phyloP scores from a whole-genome alignment of 2,888 invertebrate genomes.

The Scrobipalpa atriplicella region DNA sequence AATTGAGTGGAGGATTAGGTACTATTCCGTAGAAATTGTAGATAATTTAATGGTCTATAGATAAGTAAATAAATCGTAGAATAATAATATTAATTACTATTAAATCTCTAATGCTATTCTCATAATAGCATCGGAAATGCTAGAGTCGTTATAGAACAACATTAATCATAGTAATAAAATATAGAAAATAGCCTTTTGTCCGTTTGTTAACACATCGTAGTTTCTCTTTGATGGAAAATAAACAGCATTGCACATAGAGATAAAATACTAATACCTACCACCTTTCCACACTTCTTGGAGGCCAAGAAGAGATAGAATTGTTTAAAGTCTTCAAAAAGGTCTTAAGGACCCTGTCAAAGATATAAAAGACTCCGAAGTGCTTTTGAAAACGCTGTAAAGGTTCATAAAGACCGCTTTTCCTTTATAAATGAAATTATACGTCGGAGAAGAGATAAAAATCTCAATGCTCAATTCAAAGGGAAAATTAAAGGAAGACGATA shows the following conservation, averaged over 20 bases:
- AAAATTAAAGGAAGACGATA: neutral
- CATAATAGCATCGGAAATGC: no score
- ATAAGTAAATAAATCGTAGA: no score
- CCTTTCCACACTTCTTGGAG: neutral
- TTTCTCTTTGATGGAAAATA: neutral
- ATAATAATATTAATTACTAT: no score
- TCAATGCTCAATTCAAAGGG: neutral
- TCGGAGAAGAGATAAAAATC: neutral
- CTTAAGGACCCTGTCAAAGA: slow-evolving; percentile 1
- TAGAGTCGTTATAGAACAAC: no score
- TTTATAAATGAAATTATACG: slow-evolving; percentile 2
- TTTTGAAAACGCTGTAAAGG: slow-evolving; percentile 11
- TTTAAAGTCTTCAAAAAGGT: slow-evolving; percentile 6
- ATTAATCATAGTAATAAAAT: no score
- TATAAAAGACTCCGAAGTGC: slow-evolving; percentile 8
- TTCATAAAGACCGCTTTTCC: neutral
- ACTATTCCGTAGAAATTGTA: no score
- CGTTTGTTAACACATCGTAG: no score
- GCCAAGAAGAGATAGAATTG: neutral
- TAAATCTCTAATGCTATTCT: no score
- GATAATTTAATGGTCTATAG: no score
- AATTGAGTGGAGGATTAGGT: no score
- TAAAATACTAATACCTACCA: neutral
- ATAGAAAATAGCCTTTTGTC: no score
- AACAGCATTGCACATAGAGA: neutral